Conservation (phyloP, 2,797 vertebrate genomes). For the Falco naumanni region DNA sequence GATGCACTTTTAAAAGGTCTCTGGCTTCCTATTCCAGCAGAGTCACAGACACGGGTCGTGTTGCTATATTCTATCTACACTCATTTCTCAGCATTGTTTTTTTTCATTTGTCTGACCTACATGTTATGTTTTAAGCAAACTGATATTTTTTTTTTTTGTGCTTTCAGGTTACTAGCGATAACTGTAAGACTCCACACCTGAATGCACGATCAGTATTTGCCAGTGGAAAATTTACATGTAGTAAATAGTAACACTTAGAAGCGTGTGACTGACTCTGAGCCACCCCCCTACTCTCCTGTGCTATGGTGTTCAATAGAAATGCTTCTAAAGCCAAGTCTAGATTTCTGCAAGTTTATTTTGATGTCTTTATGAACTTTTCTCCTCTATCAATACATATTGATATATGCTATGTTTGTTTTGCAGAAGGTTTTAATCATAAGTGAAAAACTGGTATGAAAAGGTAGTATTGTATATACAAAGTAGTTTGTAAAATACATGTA, state of each 20-base stretch:
- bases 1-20: background rate
- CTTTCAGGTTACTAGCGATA: fast-evolving
- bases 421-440: background rate
- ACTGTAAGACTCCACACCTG: background rate
- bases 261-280: background rate
- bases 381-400: background rate
- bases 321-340: background rate
- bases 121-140: background rate
- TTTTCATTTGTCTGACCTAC: background rate
- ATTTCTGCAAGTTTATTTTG: background rate
- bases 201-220: background rate
- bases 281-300: background rate
- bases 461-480: fast-evolving
- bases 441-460: background rate
- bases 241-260: background rate
- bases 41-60: too few relatives aligned
- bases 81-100: background rate
- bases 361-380: background rate
- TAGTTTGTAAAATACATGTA: background rate
- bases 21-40: background rate
- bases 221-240: background rate
- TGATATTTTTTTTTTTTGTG: background rate
- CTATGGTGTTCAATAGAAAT: background rate
- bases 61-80: background rate
- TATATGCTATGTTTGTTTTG: background rate